These are phyloP conservation scores for Sebastes melanostomus DNA, from an alignment of 2,797 vertebrate species.

Conservation along the genomic window DNA sequence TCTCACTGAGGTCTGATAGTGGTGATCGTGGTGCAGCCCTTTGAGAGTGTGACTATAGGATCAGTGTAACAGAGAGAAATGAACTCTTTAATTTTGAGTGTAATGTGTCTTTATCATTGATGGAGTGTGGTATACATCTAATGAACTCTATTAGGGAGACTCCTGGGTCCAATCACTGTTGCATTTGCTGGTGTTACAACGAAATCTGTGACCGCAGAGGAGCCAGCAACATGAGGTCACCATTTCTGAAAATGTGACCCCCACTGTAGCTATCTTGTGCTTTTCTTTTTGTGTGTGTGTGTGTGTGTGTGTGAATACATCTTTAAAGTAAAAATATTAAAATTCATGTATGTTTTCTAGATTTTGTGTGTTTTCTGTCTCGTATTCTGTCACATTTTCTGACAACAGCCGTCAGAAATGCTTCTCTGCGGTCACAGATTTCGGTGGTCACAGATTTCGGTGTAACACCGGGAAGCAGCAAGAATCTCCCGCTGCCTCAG, in stretches of 20 bases:
- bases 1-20: neutral
- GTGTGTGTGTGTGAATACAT: neutral
- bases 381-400: neutral
- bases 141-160: neutral
- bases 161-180: neutral
- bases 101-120: neutral
- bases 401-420: too few species aligned
- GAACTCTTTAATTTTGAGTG: neutral
- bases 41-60: neutral
- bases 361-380: neutral
- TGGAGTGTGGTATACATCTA: neutral
- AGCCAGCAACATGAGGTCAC: neutral
- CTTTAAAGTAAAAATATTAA: neutral
- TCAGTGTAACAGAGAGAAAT: neutral
- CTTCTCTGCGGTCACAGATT: neutral
- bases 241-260: neutral
- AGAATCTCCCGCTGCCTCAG: neutral
- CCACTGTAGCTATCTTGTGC: too few species aligned
- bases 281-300: too few species aligned
- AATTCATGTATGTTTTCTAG: neutral
- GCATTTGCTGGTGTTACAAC: neutral
- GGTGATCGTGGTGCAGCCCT: neutral
- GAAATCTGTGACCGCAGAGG: neutral
- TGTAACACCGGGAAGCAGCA: too few species aligned
- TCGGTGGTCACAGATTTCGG: neutral